These are phyloP conservation scores for Stictonetta naevosa DNA, from an alignment of 2,113 vertebrate species.

Conservation along the genomic window DNA sequence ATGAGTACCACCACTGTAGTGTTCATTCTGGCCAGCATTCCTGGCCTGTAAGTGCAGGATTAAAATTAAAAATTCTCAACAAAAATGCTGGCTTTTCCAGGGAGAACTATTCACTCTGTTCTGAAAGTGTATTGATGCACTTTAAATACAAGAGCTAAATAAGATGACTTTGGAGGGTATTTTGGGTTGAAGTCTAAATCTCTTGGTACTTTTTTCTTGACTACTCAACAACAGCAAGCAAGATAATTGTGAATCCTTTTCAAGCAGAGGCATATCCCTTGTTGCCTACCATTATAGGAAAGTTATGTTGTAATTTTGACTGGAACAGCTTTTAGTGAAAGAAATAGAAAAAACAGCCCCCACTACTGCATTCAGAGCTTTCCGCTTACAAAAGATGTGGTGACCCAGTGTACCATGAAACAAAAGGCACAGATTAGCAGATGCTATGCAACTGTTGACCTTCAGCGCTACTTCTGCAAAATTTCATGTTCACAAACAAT, in stretches of 20 bases:
- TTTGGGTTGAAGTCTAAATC: neutral
- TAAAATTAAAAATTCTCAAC: neutral
- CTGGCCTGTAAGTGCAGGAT: neutral
- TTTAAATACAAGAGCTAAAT: neutral
- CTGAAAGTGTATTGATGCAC: neutral
- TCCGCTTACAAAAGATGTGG: neutral
- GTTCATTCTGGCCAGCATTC: too few relatives aligned
- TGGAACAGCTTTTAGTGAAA: neutral
- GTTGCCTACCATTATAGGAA: neutral
- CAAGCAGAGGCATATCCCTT: accelerated
- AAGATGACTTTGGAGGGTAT: neutral
- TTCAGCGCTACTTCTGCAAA: neutral
- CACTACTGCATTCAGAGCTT: neutral
- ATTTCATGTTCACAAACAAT: neutral
- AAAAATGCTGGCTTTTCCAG: neutral
- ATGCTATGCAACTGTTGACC: neutral
- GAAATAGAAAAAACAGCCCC: neutral
- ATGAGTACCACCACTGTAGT: accelerated
- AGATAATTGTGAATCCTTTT: neutral
- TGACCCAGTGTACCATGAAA: neutral
- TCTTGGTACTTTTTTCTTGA: neutral
- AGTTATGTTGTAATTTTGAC: neutral
- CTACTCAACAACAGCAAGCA: neutral
- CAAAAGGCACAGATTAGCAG: neutral
- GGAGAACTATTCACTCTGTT: neutral